Base-by-base conservation (phyloP, 2,113 vertebrate genomes). In the Mobula birostris region DNA sequence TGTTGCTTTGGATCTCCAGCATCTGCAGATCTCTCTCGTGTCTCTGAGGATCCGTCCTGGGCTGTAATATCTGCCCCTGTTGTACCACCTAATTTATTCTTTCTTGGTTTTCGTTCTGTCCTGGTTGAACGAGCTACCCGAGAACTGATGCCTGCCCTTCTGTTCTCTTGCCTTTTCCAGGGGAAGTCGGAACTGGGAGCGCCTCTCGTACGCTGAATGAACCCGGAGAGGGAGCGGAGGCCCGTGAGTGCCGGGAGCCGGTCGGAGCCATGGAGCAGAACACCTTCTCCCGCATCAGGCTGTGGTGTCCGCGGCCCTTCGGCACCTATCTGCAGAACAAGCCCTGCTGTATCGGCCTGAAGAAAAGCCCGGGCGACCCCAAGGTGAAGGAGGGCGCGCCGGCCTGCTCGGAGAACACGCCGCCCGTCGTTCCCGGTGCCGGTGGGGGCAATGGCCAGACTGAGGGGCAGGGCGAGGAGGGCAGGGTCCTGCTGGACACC, bases 251-350 rank as follows among this genome's bases (percentile, higher is more conserved):
- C 9, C 3, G 68, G 32, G 68, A 80, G 7, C 11, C 3, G 36
- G 68, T 4, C 68, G 3, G 7, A 14, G 0, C 94, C 95, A 99
- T 99, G 98, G 98, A 99, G 95, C 98, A 98, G 61, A 96, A 97
- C 95, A 94, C 98, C 95, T 98, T 99, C 95, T 97, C 98, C 95
- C 98, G 98, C 95, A 97, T 99, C 94, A 97, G 98, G 94, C 97
- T 99, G 27, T 99, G 98, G 98, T 98, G 98, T 96, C 98, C 98
- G 0, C 97, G 98, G 7, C 98, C 98, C 36, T 98, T 99, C 0
- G 98, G 98, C 95, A 98, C 98, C 94, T 99, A 98, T 95, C 97
- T 98, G 36, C 98, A 98, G 95, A 99, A 98, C 96, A 98, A 98
- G 95, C 97, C 97, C 0, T 96, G 96, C 0, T 61, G 90, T 66